A percentile compares a stretch with the other conserved stretches of the same genome.
Conservation (phyloP, 2,888 invertebrate genomes). For the Leptinotarsa rubiginosa region DNA sequence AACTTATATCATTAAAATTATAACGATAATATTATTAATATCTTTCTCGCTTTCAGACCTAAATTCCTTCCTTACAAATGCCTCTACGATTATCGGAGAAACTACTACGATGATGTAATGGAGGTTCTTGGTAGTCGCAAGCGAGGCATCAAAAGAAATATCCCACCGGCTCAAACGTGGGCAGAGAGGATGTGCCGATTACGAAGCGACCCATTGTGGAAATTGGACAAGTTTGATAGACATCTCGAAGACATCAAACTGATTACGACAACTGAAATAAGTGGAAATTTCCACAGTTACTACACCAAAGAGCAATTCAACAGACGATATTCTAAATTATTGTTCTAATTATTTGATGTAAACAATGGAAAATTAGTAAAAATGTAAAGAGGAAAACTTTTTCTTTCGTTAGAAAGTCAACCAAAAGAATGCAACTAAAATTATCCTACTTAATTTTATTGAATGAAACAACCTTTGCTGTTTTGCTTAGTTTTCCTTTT, state of each 20-base stretch:
- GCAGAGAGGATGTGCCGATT: slow-evolving; percentile 80
- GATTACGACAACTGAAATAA: slow-evolving; percentile 72
- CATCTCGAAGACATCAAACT: slow-evolving; percentile 61
- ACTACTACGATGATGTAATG: slow-evolving; percentile 85
- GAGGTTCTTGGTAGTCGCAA: slow-evolving; percentile 80
- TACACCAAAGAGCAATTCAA: slow-evolving; percentile 78
- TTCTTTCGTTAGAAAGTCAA: not conserved
- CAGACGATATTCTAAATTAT: slow-evolving; percentile 70
- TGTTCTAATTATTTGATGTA: slow-evolving; percentile 33
- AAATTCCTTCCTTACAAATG: slow-evolving; percentile 82
- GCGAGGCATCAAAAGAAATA: slow-evolving; percentile 71
- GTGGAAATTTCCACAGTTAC: slow-evolving; percentile 75
- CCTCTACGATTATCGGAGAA: slow-evolving; percentile 82
- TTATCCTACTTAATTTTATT: no score
- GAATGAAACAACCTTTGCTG: no score
- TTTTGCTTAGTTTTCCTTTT: no score
- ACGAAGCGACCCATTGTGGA: slow-evolving; percentile 65
- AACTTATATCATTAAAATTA: no score
- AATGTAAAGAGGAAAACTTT: not conserved
- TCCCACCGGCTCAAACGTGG: slow-evolving; percentile 78
- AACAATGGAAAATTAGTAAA: slow-evolving; percentile 3
- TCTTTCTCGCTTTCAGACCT: slow-evolving; percentile 68
- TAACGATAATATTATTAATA: no score
- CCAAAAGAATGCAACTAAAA: no score
- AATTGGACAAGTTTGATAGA: slow-evolving; percentile 45